phyloP scores from a whole-genome alignment of 2,797 vertebrate species.

The Gallinago nigripennis region DNA sequence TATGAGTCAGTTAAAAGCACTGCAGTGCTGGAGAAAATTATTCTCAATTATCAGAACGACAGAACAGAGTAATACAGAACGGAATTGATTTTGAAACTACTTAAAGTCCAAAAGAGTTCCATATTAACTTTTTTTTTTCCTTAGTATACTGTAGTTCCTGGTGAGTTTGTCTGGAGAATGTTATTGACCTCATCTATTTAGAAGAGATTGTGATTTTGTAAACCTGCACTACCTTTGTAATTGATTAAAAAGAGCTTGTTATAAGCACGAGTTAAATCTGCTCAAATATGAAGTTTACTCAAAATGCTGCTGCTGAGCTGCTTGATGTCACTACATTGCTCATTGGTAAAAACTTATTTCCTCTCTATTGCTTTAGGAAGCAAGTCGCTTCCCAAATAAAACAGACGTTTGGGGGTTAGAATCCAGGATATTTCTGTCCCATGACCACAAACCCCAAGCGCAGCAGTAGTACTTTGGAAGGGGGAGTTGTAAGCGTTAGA shows the following conservation, averaged over 20 bases:
- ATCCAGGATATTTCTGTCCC: background rate
- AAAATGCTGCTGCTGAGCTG: background rate
- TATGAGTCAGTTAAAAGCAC: constrained; percentile 56
- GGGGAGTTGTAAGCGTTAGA: background rate
- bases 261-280: background rate
- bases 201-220: background rate
- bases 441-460: background rate
- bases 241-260: background rate
- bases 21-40: constrained; percentile 10
- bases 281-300: background rate
- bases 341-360: background rate
- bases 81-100: constrained; percentile 4
- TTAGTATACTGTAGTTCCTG: background rate
- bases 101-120: background rate
- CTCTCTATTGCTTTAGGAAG: background rate
- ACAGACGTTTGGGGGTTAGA: background rate
- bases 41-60: constrained; percentile 32
- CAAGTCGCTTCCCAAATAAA: background rate
- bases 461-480: background rate
- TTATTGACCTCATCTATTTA: background rate
- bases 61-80: background rate
- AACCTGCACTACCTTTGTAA: background rate
- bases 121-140: background rate
- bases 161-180: background rate
- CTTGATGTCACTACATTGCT: background rate